phyloP scores from a whole-genome alignment of 1,140 invertebrate species.

The Cecropterus lyciades region DNA sequence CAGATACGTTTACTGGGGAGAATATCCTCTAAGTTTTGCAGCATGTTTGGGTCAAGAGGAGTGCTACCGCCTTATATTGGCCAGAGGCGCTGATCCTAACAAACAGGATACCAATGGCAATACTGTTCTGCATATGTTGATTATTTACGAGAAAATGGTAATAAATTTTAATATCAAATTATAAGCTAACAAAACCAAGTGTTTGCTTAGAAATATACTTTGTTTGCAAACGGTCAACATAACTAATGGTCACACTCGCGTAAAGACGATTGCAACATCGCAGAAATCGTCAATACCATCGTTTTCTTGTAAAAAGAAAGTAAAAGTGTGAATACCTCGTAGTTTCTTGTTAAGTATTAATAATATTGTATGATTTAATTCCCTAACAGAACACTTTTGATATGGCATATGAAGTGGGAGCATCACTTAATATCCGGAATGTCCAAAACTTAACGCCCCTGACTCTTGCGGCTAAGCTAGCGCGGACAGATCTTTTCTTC shows the following conservation, averaged over 20 bases:
- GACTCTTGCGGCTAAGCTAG: constrained; percentile 96
- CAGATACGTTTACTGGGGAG: constrained; percentile 99
- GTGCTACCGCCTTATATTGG: constrained; percentile 96
- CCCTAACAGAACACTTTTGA: constrained; percentile 93
- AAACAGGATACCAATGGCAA: constrained; percentile 99
- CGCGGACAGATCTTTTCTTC: constrained; percentile 97
- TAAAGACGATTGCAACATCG: too few relatives aligned
- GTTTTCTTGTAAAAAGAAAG: too few relatives aligned
- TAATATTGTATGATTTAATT: constrained; percentile 1
- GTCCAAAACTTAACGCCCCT: constrained; percentile 95
- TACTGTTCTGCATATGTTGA: constrained; percentile 97
- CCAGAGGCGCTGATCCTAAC: constrained; percentile 97
- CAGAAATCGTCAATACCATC: neutral
- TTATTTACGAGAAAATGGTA: constrained; percentile 97
- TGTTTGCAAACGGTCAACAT: too few relatives aligned
- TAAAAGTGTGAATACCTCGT: too few relatives aligned
- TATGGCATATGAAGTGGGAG: constrained; percentile 96
- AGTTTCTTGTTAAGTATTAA: too few relatives aligned
- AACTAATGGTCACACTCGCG: too few relatives aligned
- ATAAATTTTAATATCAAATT: constrained; percentile 38
- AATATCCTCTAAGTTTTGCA: constrained; percentile 98
- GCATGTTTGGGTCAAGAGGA: constrained; percentile 98
- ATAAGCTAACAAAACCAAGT: too few relatives aligned
- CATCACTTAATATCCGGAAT: constrained; percentile 94
- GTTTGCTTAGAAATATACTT: too few relatives aligned